phyloP scores from a whole-genome alignment of 2,888 invertebrate species.

The Habroteleia sp. region DNA sequence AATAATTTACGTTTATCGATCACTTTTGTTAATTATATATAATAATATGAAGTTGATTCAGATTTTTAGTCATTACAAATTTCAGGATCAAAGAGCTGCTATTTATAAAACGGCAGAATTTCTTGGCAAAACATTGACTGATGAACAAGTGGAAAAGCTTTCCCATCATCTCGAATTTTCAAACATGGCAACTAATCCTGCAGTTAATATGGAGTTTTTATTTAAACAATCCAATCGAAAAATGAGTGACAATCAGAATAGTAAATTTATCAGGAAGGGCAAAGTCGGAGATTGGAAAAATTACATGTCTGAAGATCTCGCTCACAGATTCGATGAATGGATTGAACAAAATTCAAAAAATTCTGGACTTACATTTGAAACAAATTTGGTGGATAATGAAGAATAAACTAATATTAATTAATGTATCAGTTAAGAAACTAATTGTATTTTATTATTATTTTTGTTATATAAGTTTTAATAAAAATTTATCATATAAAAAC shows the following conservation, averaged over 20 bases:
- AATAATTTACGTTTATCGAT: too few relatives aligned
- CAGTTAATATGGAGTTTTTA: constrained; percentile 87
- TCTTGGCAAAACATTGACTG: constrained; percentile 85
- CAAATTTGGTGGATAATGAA: constrained; percentile 23
- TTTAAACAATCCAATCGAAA: constrained; percentile 83
- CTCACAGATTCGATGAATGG: constrained; percentile 88
- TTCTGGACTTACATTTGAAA: constrained; percentile 83
- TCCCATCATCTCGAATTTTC: constrained; percentile 89
- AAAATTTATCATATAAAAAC: too few relatives aligned
- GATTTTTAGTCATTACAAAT: too few relatives aligned
- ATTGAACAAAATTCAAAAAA: constrained; percentile 84
- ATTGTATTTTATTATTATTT: too few relatives aligned
- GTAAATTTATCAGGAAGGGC: constrained; percentile 89
- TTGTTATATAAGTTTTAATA: too few relatives aligned
- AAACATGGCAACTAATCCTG: constrained; percentile 90
- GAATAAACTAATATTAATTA: too few relatives aligned
- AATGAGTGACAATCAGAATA: constrained; percentile 82
- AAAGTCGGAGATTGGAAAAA: constrained; percentile 91
- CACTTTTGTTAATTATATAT: too few relatives aligned
- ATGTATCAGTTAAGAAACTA: too few relatives aligned
- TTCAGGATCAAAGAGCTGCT: constrained; percentile 86
- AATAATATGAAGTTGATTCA: too few relatives aligned
- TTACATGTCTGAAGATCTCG: constrained; percentile 88
- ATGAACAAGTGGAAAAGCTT: constrained; percentile 86
- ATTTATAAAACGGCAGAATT: constrained; percentile 88